Evolutionary conservation across 1,140 invertebrate genomes (phyloP).

Genomic region (Leptonema lineaticorne): DNA sequence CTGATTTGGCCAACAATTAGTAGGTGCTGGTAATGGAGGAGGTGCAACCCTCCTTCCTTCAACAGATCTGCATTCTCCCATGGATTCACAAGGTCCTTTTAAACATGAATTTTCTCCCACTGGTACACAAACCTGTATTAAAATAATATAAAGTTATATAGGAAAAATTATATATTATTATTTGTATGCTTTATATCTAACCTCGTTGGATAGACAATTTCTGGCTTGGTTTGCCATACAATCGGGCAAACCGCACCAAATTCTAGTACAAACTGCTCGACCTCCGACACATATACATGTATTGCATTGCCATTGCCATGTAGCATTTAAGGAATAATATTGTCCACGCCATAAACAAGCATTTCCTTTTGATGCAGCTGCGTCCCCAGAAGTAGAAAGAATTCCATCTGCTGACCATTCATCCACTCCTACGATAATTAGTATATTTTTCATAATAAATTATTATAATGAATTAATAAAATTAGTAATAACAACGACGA

Average conservation of each 20-base stretch:
- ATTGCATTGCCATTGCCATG: slow-evolving; percentile 76
- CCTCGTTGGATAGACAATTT: slow-evolving; percentile 59
- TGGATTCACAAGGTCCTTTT: slow-evolving; percentile 71
- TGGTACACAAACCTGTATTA: slow-evolving; percentile 70
- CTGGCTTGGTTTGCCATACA: slow-evolving; percentile 63
- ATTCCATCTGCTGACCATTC: slow-evolving; percentile 30
- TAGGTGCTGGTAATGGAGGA: slow-evolving; percentile 70
- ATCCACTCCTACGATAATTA: slow-evolving; percentile 30
- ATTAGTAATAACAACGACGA: no score
- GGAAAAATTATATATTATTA: background rate
- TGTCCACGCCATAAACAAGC: slow-evolving; percentile 62
- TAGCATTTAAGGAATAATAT: slow-evolving; percentile 60
- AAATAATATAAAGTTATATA: background rate
- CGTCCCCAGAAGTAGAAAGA: background rate
- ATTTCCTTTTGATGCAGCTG: slow-evolving; percentile 39
- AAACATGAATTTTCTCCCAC: slow-evolving; percentile 75
- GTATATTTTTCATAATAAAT: background rate
- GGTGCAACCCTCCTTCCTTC: slow-evolving; percentile 74
- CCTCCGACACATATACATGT: slow-evolving; percentile 74
- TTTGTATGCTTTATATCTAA: slow-evolving; percentile 35
- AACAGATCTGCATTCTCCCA: slow-evolving; percentile 79
- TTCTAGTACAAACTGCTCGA: slow-evolving; percentile 75
- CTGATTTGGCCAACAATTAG: slow-evolving; percentile 78
- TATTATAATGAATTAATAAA: background rate
- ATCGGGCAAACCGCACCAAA: slow-evolving; percentile 83